Conservation (phyloP, 2,113 vertebrate species). For the Coreoperca whiteheadi region DNA sequence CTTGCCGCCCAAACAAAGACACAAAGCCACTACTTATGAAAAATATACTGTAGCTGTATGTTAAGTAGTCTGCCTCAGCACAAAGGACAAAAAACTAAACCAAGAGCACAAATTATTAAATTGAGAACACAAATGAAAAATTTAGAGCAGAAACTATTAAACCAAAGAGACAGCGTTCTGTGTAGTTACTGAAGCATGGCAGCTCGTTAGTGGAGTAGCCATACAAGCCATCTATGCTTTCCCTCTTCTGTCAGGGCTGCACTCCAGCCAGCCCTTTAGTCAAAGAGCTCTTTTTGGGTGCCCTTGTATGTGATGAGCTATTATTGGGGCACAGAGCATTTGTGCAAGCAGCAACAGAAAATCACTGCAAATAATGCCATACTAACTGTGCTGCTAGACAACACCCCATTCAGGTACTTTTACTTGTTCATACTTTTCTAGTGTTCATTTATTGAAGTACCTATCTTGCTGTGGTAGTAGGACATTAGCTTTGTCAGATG, state of each 20-base stretch:
- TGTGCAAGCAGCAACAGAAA: background rate
- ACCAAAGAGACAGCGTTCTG: background rate
- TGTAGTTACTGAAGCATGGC: slow-evolving; percentile 14
- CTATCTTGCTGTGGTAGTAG: background rate
- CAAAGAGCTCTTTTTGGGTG: slow-evolving; percentile 27
- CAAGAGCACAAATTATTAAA: too few relatives aligned
- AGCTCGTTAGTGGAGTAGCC: slow-evolving; percentile 34
- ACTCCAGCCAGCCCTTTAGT: background rate
- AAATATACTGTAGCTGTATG: too few relatives aligned
- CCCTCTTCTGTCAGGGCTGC: background rate
- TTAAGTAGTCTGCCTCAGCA: too few relatives aligned
- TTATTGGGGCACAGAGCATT: slow-evolving; percentile 3
- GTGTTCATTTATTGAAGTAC: background rate
- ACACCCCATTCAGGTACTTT: background rate
- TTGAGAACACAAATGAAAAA: too few relatives aligned
- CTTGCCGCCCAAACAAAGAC: too few relatives aligned
- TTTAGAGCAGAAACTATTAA: too few relatives aligned
- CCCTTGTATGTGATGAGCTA: slow-evolving; percentile 7
- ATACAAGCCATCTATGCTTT: background rate
- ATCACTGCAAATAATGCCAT: background rate
- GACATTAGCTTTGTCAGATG: background rate
- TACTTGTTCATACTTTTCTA: background rate
- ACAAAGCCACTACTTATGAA: too few relatives aligned
- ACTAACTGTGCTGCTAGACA: background rate
- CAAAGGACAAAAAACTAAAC: too few relatives aligned